phyloP scores from a whole-genome alignment of 2,797 vertebrate genomes.

The Peromyscus nudipes region DNA sequence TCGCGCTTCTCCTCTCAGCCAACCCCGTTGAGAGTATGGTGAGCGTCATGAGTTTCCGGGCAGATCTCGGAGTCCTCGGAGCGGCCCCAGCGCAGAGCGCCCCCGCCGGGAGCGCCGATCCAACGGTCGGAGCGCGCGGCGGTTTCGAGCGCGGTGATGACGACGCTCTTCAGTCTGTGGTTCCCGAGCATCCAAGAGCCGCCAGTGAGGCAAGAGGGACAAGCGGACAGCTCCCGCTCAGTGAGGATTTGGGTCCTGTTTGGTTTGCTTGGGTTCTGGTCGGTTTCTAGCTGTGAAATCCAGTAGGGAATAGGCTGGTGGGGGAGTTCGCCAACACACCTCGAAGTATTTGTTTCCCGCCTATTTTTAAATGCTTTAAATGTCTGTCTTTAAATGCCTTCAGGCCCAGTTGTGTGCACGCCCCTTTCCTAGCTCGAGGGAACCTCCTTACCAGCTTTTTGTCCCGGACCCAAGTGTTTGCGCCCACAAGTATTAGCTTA shows the following conservation, averaged over 20 bases:
- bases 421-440: not conserved
- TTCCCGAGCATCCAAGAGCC: not conserved
- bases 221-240: not conserved
- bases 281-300: not conserved
- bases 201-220: not conserved
- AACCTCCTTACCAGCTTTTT: not conserved
- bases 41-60: conserved; percentile 65
- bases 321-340: not conserved
- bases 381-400: not conserved
- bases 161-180: not conserved
- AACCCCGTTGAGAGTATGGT: not conserved
- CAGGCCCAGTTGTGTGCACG: fast-evolving
- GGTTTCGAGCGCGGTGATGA: not conserved
- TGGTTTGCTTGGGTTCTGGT: not conserved
- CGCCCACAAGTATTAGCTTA: not conserved
- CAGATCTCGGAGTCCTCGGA: not conserved
- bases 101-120: not conserved
- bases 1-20: not conserved
- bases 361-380: conserved; percentile 3
- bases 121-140: conserved; percentile 37
- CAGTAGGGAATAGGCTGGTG: not conserved
- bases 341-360: not conserved
- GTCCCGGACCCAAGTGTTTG: fast-evolving
- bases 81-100: not conserved
- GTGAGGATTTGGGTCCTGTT: conserved; percentile 42